A percentile compares a stretch with the other conserved stretches of the same genome.
Conservation (phyloP, 2,797 vertebrate genomes). For the Thaleichthys pacificus region DNA sequence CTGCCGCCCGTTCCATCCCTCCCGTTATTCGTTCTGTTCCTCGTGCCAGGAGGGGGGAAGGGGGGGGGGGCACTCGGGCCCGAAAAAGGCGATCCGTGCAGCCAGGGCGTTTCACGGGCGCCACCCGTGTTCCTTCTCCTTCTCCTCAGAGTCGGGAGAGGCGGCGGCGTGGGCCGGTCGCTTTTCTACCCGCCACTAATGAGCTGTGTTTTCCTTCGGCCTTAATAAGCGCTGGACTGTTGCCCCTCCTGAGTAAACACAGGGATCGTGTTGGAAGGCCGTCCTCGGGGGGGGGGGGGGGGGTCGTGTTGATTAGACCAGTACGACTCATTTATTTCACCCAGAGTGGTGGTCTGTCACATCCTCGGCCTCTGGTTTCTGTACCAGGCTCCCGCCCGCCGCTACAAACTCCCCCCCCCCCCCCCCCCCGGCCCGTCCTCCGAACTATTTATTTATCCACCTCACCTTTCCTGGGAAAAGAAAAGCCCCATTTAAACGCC, state of each 20-base stretch:
- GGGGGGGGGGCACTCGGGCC: background rate
- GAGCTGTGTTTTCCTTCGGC: constrained; percentile 10
- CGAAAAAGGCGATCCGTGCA: background rate
- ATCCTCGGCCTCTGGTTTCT: constrained; percentile 8
- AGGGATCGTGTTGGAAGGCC: constrained; percentile 1
- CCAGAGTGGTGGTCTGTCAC: constrained; percentile 14
- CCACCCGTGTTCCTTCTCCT: too few species aligned
- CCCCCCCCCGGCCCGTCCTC: too few species aligned
- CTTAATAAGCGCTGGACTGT: constrained; percentile 5
- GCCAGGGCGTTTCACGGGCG: background rate
- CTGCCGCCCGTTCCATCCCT: too few species aligned
- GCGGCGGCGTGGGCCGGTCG: background rate
- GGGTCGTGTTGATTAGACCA: constrained; percentile 17
- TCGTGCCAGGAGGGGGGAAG: background rate
- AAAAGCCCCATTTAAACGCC: background rate
- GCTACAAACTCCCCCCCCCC: too few species aligned
- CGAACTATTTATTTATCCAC: background rate
- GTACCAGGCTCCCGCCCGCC: background rate
- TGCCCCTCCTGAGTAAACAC: constrained; percentile 11
- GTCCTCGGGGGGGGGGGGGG: background rate
- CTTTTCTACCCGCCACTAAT: constrained; percentile 13
- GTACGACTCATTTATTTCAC: constrained; percentile 21
- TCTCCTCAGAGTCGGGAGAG: too few species aligned
- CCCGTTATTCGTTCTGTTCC: background rate
- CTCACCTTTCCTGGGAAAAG: background rate